Base-by-base conservation (phyloP, 2,888 invertebrate genomes). In the Helleia helle region DNA sequence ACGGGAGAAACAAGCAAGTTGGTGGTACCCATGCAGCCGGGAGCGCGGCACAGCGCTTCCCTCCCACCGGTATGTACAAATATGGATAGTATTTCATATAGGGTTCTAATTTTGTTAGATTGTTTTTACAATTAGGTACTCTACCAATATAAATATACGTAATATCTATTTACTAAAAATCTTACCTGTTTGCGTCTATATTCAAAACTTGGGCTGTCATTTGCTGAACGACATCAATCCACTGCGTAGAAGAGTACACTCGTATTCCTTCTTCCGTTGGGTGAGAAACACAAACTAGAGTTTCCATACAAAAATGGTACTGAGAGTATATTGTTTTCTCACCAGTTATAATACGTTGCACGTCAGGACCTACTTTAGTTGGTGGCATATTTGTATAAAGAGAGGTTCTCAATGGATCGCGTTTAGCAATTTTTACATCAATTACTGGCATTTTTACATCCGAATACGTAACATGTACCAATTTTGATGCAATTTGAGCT, bases 291-390 rank as follows among this genome's bases (percentile, higher is more conserved):
- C 87, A 87, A 4, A 74, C 74, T 36, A 90, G 85, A 0, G 88
- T 87, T 61, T 92, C 92, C 87, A 92, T 89, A 22, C 87, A 79
- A 49, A 87, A 90, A 56, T 91, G 91, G 55, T 89, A 89, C 56
- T 92, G 92, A 3, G 73, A 61, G 8, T 84, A 86, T 36, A 68
- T 58, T 2, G 59, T 56, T 24, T 56, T 52, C 1, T 46, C 56
- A 5, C 65, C 64, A 40, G 53, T 74, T 47, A 57, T 75, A 43
- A 51, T 79, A 41, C 18, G 17, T 34, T 18, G 34, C 11, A 34
- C 36, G 13, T 36, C 13, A n/a, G 36, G 36, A 9, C 36, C 9
- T 13, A 26, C 15, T 26, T 25, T 36, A n/a, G 36, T 36, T 13
- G 36, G 6, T 36, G 36, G 36, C 25, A 36, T 36, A 9, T 26